Evolutionary conservation across 1,140 invertebrate genomes (phyloP), one percentile per base, ranked within the genome.

Genomic region (Temnothorax curvispinosus): DNA sequence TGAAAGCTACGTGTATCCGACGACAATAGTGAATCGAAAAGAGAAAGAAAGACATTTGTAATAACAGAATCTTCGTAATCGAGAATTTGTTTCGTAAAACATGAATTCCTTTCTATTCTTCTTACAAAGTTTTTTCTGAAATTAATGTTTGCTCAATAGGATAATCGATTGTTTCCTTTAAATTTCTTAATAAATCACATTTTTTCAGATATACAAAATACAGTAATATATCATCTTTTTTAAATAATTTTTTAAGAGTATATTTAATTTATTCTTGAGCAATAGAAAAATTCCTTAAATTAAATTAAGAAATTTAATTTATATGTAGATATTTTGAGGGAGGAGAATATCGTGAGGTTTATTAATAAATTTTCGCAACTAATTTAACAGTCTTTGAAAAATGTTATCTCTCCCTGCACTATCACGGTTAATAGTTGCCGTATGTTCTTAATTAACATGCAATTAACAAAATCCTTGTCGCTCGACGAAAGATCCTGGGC

Each of bases 401-500:
- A 78, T 50, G 50, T 64, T 54, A 41, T 41, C 9, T 56, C 18
- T 7, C 27, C 41, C 54, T 32, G 9, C 8, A 56, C 13, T 18
- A 56, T 56, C 38, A 32, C 27, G 41, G 1, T 21, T 58, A 56
- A 60, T 11, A 32, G 7, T 52, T 35, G 13, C 0, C 50, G 8
- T 3, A 27, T 27, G 7, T 0, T 11, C 4, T 62, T 41, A 13
- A 69, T 69, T 47, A 35, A 58, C 11, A 27, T 47, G 3, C 6
- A 56, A 71, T 58, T 56, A 82, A 71, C 18, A n/a, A 75, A 74
- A 62, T 75, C 8, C 0, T 75, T 75, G 7, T 50, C 1, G 1
- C 18, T 38, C 67, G 87, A 91, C 96, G 96, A 62, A 96, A 98
- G 98, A 95, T 98, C 21, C 94, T 98, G 52, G 98, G 97, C 0